A percentile compares a stretch with the other conserved stretches of the same genome.
phyloP scores from a whole-genome alignment of 2,888 invertebrate species.

The Amorpha juglandis region DNA sequence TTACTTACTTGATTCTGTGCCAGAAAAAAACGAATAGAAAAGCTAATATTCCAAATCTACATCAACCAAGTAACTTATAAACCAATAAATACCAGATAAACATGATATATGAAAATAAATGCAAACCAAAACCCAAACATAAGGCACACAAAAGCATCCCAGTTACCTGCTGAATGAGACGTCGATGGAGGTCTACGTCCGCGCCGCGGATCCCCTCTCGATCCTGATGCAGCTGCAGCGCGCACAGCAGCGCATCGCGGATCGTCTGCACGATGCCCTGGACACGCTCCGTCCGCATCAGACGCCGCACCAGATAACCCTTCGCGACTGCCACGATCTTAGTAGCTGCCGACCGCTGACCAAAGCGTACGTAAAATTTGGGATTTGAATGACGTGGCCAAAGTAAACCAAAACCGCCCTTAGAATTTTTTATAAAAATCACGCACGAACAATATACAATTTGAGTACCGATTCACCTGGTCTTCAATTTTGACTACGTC shows the following conservation, averaged over 20 bases:
- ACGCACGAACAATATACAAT: background rate
- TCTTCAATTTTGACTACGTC: background rate
- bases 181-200: conserved; percentile 89
- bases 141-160: conserved; percentile 25
- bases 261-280: conserved; percentile 91
- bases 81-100: background rate
- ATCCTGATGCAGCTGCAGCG: conserved; percentile 88
- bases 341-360: conserved; percentile 84
- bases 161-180: conserved; percentile 88
- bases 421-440: background rate
- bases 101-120: background rate
- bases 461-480: background rate
- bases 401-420: background rate
- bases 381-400: conserved; percentile 32
- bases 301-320: conserved; percentile 92
- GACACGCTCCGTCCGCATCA: conserved; percentile 92
- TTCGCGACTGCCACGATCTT: conserved; percentile 87
- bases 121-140: conserved; percentile 22
- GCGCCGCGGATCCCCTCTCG: conserved; percentile 84
- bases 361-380: conserved; percentile 31
- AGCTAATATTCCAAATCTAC: background rate
- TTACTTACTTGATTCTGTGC: too few species aligned
- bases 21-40: background rate
- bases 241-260: conserved; percentile 90
- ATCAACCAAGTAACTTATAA: background rate